Conservation (phyloP, 2,113 vertebrate species). For the Micromys minutus region DNA sequence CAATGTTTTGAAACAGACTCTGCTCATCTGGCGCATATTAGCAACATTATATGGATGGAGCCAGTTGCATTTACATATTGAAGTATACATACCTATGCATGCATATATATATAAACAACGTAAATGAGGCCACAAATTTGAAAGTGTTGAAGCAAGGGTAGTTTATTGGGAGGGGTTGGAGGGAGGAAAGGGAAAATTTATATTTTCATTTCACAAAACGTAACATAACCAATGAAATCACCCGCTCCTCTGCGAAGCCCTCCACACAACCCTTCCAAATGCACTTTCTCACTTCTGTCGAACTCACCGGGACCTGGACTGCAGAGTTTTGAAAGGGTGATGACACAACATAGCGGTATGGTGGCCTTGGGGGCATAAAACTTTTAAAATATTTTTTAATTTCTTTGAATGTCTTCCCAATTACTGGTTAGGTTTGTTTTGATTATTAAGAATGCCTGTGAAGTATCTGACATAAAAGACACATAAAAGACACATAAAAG, state of each 20-base stretch:
- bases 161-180: not conserved
- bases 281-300: not conserved
- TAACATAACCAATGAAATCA: not conserved
- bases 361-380: conserved; percentile 20
- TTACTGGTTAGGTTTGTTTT: not conserved
- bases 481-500: not conserved
- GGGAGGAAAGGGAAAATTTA: not conserved
- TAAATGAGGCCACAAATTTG: not conserved
- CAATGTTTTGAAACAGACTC: not conserved
- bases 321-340: not conserved
- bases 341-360: not conserved
- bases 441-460: not conserved
- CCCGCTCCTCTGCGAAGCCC: not conserved
- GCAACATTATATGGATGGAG: not conserved
- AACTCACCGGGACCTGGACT: not conserved
- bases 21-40: not conserved
- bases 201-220: not conserved
- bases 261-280: not conserved
- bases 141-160: not conserved
- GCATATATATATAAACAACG: not conserved
- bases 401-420: conserved; percentile 9
- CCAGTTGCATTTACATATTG: not conserved
- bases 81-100: not conserved
- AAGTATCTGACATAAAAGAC: not conserved
- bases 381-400: not conserved